A percentile compares a stretch with the other conserved stretches of the same genome.
phyloP scores from a whole-genome alignment of 2,888 invertebrate species.

The Chirona hameri region DNA sequence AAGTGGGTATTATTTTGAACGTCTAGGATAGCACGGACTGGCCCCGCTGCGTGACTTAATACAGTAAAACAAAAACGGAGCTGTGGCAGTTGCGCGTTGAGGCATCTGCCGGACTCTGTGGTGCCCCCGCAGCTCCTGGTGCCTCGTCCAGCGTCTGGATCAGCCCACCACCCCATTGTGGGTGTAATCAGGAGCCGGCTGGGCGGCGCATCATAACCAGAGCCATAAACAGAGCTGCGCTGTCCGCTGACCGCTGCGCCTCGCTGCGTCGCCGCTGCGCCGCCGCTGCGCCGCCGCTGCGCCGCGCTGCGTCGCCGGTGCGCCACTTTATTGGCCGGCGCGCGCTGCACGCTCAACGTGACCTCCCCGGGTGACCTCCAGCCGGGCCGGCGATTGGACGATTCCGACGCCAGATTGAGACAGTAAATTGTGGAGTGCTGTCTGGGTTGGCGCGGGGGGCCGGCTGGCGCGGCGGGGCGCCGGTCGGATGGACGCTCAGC shows the following conservation, averaged over 20 bases:
- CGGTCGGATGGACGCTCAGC: not conserved
- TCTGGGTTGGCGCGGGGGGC: not conserved
- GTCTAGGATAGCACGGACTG: too few relatives aligned
- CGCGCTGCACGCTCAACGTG: conserved; percentile 1
- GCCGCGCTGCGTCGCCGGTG: not conserved
- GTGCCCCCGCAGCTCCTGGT: too few relatives aligned
- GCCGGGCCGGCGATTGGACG: conserved; percentile 12
- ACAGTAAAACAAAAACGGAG: too few relatives aligned
- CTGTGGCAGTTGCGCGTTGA: too few relatives aligned
- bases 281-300: not conserved
- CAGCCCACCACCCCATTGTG: not conserved
- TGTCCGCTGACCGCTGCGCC: too few relatives aligned
- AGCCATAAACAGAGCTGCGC: not conserved
- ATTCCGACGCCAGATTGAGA: conserved; percentile 4
- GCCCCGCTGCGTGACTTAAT: too few relatives aligned
- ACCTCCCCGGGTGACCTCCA: conserved; percentile 26
- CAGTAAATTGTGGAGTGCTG: not conserved
- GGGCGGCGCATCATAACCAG: not conserved
- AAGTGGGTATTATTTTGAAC: too few relatives aligned
- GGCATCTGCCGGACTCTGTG: too few relatives aligned
- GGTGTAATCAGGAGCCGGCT: not conserved
- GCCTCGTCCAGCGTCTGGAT: too few relatives aligned
- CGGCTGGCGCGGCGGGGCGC: not conserved
- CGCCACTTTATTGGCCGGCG: not conserved
- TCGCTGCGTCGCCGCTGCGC: not conserved